These are phyloP conservation scores for Riparia riparia DNA, from an alignment of 2,113 vertebrate genomes.

Conservation along the genomic window DNA sequence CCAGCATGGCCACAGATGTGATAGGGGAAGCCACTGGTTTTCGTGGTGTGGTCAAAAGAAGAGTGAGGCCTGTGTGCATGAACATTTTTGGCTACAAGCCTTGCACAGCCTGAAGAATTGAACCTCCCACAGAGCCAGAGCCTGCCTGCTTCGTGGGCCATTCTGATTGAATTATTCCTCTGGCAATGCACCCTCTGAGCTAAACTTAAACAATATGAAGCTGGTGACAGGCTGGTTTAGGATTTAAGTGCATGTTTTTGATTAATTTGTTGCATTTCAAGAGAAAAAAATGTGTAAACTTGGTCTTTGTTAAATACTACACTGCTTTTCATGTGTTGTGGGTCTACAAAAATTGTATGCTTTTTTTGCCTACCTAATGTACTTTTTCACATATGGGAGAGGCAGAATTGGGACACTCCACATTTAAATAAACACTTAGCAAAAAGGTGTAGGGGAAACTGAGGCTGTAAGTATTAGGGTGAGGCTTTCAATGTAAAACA, in stretches of 20 bases:
- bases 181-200: not conserved
- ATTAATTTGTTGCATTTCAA: conserved; percentile 17
- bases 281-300: not conserved
- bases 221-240: conserved; percentile 17
- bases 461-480: not conserved
- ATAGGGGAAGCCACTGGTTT: conserved; percentile 57
- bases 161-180: conserved; percentile 30
- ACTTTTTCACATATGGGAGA: not conserved
- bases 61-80: not conserved
- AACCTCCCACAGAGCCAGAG: conserved; percentile 35
- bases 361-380: not conserved
- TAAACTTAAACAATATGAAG: not conserved
- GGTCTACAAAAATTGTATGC: not conserved
- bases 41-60: conserved; percentile 34
- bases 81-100: not conserved
- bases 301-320: not conserved
- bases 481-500: not conserved
- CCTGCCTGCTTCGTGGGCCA: not conserved
- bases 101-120: not conserved
- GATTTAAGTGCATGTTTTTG: conserved; percentile 16
- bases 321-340: not conserved
- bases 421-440: not conserved
- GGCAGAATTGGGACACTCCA: not conserved
- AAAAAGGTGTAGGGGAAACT: not conserved
- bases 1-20: conserved; percentile 53